A percentile compares a stretch with the other conserved stretches of the same genome.
Conservation (phyloP, 2,888 invertebrate species). For the Caenorhabditis sp. region DNA sequence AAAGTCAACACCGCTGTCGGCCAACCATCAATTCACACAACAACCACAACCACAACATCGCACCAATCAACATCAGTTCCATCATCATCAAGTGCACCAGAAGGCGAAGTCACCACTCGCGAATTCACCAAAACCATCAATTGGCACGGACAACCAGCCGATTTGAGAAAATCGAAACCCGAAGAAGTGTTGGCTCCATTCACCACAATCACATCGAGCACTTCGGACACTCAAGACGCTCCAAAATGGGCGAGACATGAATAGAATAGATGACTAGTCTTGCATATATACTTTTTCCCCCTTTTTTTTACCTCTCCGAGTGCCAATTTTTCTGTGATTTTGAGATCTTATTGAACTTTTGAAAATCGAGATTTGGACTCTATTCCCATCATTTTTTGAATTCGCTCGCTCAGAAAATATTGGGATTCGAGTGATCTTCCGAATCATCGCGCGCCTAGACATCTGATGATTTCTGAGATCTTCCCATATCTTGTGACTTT, state of each 20-base stretch:
- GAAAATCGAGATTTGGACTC: background rate
- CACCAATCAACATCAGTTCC: constrained; percentile 17
- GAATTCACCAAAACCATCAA: constrained; percentile 60
- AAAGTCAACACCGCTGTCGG: constrained; percentile 26
- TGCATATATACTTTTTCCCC: constrained; percentile 1
- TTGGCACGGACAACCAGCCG: constrained; percentile 64
- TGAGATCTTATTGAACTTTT: background rate
- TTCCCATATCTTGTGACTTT: background rate
- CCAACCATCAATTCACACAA: background rate
- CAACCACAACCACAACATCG: constrained; percentile 30
- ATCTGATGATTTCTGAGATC: background rate
- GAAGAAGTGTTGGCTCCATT: constrained; percentile 49
- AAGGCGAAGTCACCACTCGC: constrained; percentile 20
- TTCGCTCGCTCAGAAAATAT: background rate
- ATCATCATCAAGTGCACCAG: background rate
- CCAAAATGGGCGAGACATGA: constrained; percentile 54
- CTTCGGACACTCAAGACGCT: constrained; percentile 44
- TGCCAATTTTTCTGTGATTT: constrained; percentile 22
- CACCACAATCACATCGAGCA: constrained; percentile 39
- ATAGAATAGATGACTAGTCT: constrained; percentile 1
- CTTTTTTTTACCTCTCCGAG: constrained; percentile 16
- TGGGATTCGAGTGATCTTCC: background rate
- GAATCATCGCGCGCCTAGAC: constrained; percentile 30
- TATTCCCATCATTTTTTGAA: background rate
- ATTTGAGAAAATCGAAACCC: constrained; percentile 55